Conservation (phyloP, 2,113 vertebrate genomes). For the Lophura nycthemera region DNA sequence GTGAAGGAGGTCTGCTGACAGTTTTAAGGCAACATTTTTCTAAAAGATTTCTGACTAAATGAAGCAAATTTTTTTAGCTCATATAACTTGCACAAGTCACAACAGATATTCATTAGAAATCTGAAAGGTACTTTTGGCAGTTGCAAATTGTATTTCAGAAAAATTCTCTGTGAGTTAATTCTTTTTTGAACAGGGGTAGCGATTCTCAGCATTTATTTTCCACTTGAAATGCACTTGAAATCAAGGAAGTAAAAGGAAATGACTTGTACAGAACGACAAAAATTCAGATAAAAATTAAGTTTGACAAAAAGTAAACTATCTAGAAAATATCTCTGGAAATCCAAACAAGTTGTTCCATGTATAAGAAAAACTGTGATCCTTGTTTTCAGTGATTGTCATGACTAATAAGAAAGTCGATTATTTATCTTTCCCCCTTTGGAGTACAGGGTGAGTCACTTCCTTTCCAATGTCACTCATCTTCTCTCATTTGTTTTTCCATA, state of each 20-base stretch:
- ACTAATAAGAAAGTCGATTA: not conserved
- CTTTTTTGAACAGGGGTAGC: not conserved
- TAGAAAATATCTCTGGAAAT: not conserved
- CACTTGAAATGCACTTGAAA: not conserved
- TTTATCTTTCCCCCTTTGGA: not conserved
- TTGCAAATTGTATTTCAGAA: not conserved
- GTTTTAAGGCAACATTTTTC: not conserved
- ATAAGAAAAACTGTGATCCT: not conserved
- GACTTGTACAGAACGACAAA: not conserved
- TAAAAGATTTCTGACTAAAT: not conserved
- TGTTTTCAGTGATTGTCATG: not conserved
- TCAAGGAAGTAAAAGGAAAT: not conserved
- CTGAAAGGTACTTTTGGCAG: not conserved
- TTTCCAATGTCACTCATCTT: not conserved
- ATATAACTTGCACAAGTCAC: not conserved
- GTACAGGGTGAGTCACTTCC: fast-evolving
- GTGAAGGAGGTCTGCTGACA: not conserved
- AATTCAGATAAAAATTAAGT: not conserved
- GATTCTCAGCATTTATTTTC: not conserved
- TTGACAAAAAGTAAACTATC: not conserved
- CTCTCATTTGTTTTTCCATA: not conserved
- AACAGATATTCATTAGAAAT: not conserved
- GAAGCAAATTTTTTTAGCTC: not conserved
- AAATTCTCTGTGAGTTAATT: not conserved
- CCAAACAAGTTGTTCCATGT: not conserved